Conservation (phyloP, 2,888 invertebrate genomes). For the Leptopterna dolabrata region DNA sequence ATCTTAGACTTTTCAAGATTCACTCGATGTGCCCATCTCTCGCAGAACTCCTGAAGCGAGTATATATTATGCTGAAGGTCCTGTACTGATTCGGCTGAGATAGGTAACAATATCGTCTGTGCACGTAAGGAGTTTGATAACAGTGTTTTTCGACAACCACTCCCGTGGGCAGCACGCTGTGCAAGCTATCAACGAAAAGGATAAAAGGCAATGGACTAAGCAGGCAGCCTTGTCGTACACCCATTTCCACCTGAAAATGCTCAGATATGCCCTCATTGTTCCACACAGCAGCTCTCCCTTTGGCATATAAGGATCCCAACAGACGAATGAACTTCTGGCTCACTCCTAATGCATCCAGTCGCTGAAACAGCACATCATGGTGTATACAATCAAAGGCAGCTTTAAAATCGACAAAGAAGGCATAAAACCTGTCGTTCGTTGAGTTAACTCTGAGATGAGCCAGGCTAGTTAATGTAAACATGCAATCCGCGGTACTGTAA, state of each 20-base stretch:
- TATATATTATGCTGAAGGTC: background rate
- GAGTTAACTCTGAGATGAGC: background rate
- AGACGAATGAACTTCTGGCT: background rate
- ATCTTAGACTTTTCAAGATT: background rate
- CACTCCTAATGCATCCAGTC: background rate
- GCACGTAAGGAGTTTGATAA: background rate
- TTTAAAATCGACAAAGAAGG: background rate
- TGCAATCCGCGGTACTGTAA: too few species aligned
- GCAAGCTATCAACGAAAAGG: background rate
- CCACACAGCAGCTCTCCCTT: background rate
- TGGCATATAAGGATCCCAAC: background rate
- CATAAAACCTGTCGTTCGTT: background rate
- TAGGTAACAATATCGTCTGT: background rate
- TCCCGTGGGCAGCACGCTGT: background rate
- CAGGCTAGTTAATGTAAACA: too few species aligned
- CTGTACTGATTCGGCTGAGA: background rate
- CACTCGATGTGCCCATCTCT: background rate
- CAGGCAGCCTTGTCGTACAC: background rate
- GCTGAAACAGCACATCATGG: background rate
- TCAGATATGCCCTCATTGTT: background rate
- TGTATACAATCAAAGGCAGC: too few species aligned
- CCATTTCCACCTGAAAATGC: background rate
- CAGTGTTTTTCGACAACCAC: background rate
- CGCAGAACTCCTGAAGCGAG: too few species aligned
- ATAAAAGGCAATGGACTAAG: background rate